Evolutionary conservation across 2,113 vertebrate species (phyloP), one percentile per base, ranked within the genome.

Genomic region (Clarias batrachus): DNA sequence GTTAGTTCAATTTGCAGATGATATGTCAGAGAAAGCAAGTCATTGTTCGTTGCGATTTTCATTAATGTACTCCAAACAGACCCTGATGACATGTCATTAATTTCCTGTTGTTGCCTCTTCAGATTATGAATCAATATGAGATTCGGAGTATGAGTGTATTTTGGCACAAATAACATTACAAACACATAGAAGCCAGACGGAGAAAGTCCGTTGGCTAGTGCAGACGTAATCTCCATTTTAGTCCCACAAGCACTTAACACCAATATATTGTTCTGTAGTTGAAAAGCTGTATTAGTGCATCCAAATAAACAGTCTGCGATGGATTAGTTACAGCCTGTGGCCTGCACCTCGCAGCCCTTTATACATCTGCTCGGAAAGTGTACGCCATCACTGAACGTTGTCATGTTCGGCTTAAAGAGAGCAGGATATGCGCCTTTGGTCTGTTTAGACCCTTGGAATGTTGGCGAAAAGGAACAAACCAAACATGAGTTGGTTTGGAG

Each of bases 291-390:
- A 37, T 17, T 16, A 25, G 13, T 54, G 2, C 52, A 14, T 54
- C 73, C 52, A 78, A 78, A 78, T 79, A 79, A 30, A 79, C 54
- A 57, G 27, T 79, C 76, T 79, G 76, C 19, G 76, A 59, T 78
- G n/a, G 76, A 57, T 79, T 79, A 59, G 54, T 12, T 54, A 54
- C 74, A 77, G 25, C 27, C n/a, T 79, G n/a, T 54, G 33, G 54
- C 16, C 76, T 33, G 27, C 16, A 54, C 23, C 48, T 71, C 68
- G 37, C 70, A 41, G 70, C 19, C 73, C 48, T 76, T 54, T 76
- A 54, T 25, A 77, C 76, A 57, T 79, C 52, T 78, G 48, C n/a
- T 52, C 23, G 25, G 71, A 74, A 74, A 74, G 71, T 52, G 21
- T 48, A 33, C 16, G 27, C 16, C 27, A 33, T 27, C 27, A 71